Conservation (phyloP, 1,140 invertebrate species). For the Tetranychus urticae region DNA sequence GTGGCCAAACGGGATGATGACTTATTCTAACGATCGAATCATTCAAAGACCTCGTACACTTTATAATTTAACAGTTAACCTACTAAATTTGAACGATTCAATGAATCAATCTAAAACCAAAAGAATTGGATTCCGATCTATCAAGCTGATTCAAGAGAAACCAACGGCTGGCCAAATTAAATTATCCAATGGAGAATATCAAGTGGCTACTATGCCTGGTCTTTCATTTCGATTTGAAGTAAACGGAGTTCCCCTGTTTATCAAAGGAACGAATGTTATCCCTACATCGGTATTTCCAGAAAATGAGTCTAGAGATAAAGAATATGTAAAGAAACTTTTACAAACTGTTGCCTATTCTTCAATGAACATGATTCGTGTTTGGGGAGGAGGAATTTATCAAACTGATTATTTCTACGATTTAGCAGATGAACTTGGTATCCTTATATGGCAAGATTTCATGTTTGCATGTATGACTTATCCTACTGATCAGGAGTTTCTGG, state of each 20-base stretch:
- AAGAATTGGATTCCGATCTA: conserved; percentile 59
- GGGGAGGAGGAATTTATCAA: conserved; percentile 93
- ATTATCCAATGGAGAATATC: too few species aligned
- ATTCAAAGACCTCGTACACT: neutral
- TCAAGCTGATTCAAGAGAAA: conserved; percentile 33
- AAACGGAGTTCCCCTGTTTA: conserved; percentile 69
- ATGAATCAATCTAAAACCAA: conserved; percentile 20
- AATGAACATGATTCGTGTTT: conserved; percentile 84
- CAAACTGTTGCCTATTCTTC: conserved; percentile 44
- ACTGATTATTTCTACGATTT: conserved; percentile 80
- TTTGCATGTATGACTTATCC: conserved; percentile 90
- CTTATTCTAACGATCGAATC: neutral
- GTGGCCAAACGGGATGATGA: conserved; percentile 8
- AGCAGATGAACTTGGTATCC: too few species aligned
- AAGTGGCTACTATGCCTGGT: conserved; percentile 22
- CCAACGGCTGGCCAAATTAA: conserved; percentile 4
- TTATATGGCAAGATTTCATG: too few species aligned
- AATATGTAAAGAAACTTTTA: conserved; percentile 31
- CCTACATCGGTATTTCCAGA: conserved; percentile 70
- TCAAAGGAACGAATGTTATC: conserved; percentile 85
- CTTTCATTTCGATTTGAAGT: conserved; percentile 66
- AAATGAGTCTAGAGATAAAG: conserved; percentile 25
- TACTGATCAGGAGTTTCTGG: conserved; percentile 39
- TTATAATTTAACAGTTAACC: conserved; percentile 5
- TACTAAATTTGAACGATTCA: too few species aligned